A percentile compares a stretch with the other conserved stretches of the same genome.
These are phyloP conservation scores for Coccyzus lansbergi DNA, from an alignment of 2,797 vertebrate species.

Conservation along the genomic window DNA sequence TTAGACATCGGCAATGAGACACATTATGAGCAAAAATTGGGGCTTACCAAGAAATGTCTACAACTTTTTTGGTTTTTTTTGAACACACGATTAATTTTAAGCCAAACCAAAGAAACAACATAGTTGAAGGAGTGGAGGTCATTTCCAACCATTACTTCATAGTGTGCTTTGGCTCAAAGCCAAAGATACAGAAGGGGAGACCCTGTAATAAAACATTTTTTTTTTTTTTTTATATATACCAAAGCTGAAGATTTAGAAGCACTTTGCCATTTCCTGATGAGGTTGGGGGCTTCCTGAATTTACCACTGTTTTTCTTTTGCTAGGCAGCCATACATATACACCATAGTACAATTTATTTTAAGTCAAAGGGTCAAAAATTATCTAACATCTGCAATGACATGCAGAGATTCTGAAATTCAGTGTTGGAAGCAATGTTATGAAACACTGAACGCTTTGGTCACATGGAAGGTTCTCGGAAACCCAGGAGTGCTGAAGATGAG, in stretches of 20 bases:
- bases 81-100: conserved; percentile 64
- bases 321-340: background rate
- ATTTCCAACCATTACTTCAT: conserved; percentile 68
- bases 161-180: conserved; percentile 57
- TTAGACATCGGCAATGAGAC: conserved; percentile 31
- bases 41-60: conserved; percentile 10
- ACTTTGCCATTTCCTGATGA: conserved; percentile 28
- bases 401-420: background rate
- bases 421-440: background rate
- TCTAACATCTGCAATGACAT: background rate
- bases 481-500: background rate
- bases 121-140: conserved; percentile 56
- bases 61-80: background rate
- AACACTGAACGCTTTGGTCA: background rate
- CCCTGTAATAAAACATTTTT: conserved; percentile 68
- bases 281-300: conserved; percentile 26
- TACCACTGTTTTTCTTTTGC: conserved; percentile 16
- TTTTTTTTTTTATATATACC: background rate
- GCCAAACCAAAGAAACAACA: conserved; percentile 68
- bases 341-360: background rate
- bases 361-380: background rate
- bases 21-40: conserved; percentile 3
- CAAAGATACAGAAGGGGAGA: conserved; percentile 64
- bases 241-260: conserved; percentile 50
- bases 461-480: background rate